Evolutionary conservation across 2,113 vertebrate species (phyloP).

Genomic region (Camelus dromedarius): DNA sequence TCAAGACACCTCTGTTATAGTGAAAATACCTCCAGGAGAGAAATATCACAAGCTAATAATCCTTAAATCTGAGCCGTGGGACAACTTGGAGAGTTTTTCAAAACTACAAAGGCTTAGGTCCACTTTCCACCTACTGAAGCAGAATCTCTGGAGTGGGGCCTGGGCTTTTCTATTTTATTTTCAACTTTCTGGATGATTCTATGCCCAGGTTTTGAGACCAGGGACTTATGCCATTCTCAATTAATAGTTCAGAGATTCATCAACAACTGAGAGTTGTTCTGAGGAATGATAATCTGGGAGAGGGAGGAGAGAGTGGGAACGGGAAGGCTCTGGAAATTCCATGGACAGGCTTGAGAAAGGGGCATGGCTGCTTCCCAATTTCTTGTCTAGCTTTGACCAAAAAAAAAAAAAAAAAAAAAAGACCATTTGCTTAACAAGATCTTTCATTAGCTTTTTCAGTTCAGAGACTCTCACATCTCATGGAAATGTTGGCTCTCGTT

Average conservation of each 20-base stretch:
- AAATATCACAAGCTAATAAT: background rate
- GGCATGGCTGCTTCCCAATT: background rate
- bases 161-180: conserved; percentile 20
- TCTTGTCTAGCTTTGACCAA: background rate
- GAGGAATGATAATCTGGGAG: background rate
- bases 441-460: background rate
- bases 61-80: background rate
- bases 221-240: background rate
- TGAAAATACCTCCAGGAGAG: background rate
- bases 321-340: background rate
- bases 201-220: background rate
- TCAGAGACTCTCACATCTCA: background rate
- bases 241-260: conserved; percentile 37
- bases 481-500: background rate
- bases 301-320: background rate
- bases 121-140: background rate
- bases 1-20: conserved; percentile 27
- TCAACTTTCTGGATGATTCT: conserved; percentile 37
- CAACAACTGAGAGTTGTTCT: background rate
- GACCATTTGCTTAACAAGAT: background rate
- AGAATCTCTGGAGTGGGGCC: background rate
- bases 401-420: background rate
- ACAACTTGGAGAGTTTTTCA: background rate
- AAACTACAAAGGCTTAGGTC: background rate
- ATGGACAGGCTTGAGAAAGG: background rate